Conservation (phyloP, 2,888 invertebrate species). For the Eilema griseolum region DNA sequence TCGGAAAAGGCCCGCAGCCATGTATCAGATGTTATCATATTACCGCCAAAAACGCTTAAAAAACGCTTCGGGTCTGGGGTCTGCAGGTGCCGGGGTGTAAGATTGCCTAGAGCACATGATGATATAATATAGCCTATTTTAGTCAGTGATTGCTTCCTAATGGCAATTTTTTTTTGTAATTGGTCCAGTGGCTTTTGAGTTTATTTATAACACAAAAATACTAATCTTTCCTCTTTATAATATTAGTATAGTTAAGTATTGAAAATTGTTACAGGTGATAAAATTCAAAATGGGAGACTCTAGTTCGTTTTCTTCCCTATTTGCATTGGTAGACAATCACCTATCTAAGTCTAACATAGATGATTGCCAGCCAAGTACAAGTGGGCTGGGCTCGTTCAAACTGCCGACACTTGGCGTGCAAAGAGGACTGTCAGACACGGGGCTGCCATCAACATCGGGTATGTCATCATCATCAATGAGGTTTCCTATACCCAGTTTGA, state of each 20-base stretch:
- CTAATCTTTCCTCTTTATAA: too few relatives aligned
- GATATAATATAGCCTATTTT: too few relatives aligned
- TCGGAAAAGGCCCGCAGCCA: too few relatives aligned
- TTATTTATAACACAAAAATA: too few relatives aligned
- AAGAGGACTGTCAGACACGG: slow-evolving; percentile 59
- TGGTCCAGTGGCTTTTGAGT: too few relatives aligned
- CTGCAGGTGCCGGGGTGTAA: too few relatives aligned
- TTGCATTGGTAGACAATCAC: slow-evolving; percentile 76
- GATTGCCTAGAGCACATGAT: too few relatives aligned
- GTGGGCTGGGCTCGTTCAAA: slow-evolving; percentile 22
- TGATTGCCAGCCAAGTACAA: slow-evolving; percentile 48
- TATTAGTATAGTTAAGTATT: neutral
- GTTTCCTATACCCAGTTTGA: slow-evolving; percentile 61
- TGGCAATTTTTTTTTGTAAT: too few relatives aligned
- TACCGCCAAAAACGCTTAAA: too few relatives aligned
- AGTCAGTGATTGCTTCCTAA: too few relatives aligned
- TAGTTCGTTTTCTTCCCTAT: slow-evolving; percentile 71
- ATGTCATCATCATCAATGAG: slow-evolving; percentile 50
- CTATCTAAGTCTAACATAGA: slow-evolving; percentile 68
- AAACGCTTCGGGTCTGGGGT: too few relatives aligned
- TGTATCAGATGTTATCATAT: too few relatives aligned
- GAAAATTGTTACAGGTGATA: slow-evolving; percentile 1
- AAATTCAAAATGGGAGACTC: slow-evolving; percentile 68
- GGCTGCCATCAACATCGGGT: slow-evolving; percentile 44
- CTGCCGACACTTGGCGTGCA: slow-evolving; percentile 34